Evolutionary conservation across 2,888 invertebrate genomes (phyloP).

Genomic region (Bhutanitis thaidina): DNA sequence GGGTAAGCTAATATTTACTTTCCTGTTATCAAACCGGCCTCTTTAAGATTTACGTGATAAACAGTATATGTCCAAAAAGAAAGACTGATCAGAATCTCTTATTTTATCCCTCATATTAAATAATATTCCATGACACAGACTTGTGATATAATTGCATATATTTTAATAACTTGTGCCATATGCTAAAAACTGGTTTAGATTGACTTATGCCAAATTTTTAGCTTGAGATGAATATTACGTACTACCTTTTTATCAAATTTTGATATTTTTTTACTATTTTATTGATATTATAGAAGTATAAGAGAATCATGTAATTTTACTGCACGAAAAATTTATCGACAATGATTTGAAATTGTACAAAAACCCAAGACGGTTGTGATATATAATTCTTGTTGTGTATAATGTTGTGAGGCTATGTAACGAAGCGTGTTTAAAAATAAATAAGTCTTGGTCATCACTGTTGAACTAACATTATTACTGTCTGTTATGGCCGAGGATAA

Average conservation of each 20-base stretch:
- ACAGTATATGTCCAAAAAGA: conserved; percentile 8
- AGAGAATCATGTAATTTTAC: background rate
- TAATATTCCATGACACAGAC: conserved; percentile 21
- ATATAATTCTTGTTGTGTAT: conserved; percentile 30
- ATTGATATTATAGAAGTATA: conserved; percentile 10
- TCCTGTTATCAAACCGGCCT: background rate
- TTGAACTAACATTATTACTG: conserved; percentile 14
- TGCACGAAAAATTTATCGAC: conserved; percentile 1
- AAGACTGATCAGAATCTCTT: conserved; percentile 32
- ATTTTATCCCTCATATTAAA: conserved; percentile 10
- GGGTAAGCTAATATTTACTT: conserved; percentile 10
- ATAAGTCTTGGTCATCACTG: conserved; percentile 21
- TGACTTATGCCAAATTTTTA: conserved; percentile 10
- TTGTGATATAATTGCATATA: background rate
- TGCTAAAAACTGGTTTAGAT: background rate
- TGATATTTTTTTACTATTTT: conserved; percentile 11
- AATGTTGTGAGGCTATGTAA: conserved; percentile 30
- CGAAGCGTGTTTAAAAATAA: conserved; percentile 21
- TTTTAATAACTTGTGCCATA: conserved; percentile 16
- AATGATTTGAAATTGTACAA: conserved; percentile 22
- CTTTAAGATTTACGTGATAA: no score
- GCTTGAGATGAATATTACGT: background rate
- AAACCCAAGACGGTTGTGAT: conserved; percentile 41
- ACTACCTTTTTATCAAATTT: conserved; percentile 1
- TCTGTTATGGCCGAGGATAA: conserved; percentile 8